These are phyloP conservation scores for Delichon dasypus DNA, from an alignment of 2,797 vertebrate species.

Conservation along the genomic window DNA sequence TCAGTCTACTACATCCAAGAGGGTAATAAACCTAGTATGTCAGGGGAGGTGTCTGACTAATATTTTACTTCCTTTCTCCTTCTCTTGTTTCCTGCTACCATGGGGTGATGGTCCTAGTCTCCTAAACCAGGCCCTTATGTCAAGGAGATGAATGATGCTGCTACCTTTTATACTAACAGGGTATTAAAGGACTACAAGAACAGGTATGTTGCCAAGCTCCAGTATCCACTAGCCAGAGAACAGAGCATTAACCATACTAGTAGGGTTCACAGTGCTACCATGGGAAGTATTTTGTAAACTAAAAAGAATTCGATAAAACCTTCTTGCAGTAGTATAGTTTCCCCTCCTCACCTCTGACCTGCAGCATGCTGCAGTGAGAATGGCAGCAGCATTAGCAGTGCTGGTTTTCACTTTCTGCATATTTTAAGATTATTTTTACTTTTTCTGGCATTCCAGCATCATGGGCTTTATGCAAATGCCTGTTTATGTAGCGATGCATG, in stretches of 20 bases:
- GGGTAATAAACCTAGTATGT: not conserved
- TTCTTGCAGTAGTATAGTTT: not conserved
- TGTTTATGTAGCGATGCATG: not conserved
- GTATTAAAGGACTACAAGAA: conserved; percentile 98
- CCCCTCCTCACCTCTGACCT: not conserved
- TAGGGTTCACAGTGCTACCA: not conserved
- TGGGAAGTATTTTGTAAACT: not conserved
- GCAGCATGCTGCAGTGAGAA: not conserved
- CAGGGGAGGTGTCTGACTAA: conserved; percentile 17
- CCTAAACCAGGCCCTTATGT: conserved; percentile 96
- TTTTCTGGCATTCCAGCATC: not conserved
- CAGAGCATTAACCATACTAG: not conserved
- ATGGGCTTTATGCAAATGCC: not conserved
- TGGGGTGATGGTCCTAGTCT: conserved; percentile 79
- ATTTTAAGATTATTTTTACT: not conserved
- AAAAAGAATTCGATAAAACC: not conserved
- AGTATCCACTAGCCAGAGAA: not conserved
- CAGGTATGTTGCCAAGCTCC: conserved; percentile 79
- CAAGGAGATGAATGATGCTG: conserved; percentile 99
- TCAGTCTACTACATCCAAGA: not conserved
- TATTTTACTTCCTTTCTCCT: conserved; percentile 62
- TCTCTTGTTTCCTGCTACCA: conserved; percentile 57
- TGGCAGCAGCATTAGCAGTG: not conserved
- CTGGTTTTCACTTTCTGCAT: not conserved
- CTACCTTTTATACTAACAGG: conserved; percentile 98